Conservation (phyloP, 35 echinoderm and acorn worm species). For the Stichopus chloronotus region DNA sequence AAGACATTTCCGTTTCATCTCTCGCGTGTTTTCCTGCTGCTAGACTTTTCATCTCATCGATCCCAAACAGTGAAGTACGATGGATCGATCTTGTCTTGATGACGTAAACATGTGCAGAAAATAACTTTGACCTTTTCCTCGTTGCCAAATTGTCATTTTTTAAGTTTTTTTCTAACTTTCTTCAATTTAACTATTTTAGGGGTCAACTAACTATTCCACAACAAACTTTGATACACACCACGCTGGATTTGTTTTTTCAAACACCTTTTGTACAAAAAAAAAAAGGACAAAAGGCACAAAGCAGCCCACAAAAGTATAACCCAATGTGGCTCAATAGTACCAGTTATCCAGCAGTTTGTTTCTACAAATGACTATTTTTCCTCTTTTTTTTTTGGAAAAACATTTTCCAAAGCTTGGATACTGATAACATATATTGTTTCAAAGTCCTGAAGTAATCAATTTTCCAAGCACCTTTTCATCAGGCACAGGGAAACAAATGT, state of each 20-base stretch:
- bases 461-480: constrained; percentile 9
- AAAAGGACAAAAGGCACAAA: no score
- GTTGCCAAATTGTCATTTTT: neutral
- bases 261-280: no score
- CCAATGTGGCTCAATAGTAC: neutral
- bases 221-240: no score
- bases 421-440: neutral
- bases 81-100: no score
- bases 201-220: neutral
- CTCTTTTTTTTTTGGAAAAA: no score
- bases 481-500: neutral
- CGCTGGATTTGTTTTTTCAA: no score
- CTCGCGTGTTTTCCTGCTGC: no score
- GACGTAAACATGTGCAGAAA: neutral
- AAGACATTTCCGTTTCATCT: no score
- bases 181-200: neutral
- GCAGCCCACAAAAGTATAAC: neutral
- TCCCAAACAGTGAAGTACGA: no score
- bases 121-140: neutral
- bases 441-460: neutral
- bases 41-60: no score
- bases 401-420: neutral
- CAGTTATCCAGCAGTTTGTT: neutral
- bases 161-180: neutral
- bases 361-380: neutral